Evolutionary conservation across 64 coral and sea anemone species (phyloP), one percentile per base, ranked within the genome.

Genomic region (Stylophora pistillata): DNA sequence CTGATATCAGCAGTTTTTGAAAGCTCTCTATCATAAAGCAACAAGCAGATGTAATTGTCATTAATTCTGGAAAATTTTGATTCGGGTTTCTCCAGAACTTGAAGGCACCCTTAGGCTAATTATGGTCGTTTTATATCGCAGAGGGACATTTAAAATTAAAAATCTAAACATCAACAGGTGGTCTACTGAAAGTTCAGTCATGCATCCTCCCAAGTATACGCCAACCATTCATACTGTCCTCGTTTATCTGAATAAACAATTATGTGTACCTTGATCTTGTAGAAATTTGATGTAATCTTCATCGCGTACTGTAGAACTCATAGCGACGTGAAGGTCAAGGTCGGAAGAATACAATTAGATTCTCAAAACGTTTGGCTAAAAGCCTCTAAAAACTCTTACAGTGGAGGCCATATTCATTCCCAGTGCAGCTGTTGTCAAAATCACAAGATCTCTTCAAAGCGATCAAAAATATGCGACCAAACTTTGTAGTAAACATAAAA

Each of bases 211-310:
- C 69, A 60, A 27, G 65, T 1, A 16, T 0, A 25, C 16, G 60
- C 23, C 26, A n/a, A 68, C 66, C 13, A 11, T n/a, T 55, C 12
- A 15, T n/a, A 30, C 17, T 61, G 18, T 33, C 9, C 15, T 86
- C 37, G 15, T 47, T 15, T 25, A 71, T 86, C 12, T 17, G 57
- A 41, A 68, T 13, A 4, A 23, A 56, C 53, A 30, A 5, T 60
- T 15, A 30, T 56, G 14, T 56, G 72, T 71, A 96, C 94, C 91
- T 96, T 96, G 94, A 70, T 96, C 94, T 96, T 96, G 94, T 26
- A 96, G 82, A 91, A 96, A 93, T 83, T 96, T 93, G 58, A 87
- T 84, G 77, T 96, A 96, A 84, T 91, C 86, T 75, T 83, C 86
- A 69, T 94, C 92, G 66, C 71, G 69, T 32, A 33, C 21, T 74